These are phyloP conservation scores for Channallabes apus DNA, from an alignment of 2,797 vertebrate genomes.

Conservation along the genomic window DNA sequence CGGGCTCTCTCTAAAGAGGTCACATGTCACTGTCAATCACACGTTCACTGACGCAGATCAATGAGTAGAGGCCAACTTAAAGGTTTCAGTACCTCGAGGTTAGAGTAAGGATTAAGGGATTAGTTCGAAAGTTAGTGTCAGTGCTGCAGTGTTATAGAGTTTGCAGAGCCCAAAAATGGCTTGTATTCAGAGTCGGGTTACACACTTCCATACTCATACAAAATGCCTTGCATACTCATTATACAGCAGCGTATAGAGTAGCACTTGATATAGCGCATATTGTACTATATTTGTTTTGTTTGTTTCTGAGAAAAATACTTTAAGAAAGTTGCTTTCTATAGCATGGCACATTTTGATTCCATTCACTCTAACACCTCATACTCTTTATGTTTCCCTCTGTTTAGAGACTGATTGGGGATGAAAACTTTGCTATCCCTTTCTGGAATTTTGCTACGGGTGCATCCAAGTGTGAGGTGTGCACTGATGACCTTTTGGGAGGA, in stretches of 20 bases:
- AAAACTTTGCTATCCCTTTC: conserved; percentile 91
- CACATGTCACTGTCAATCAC: not conserved
- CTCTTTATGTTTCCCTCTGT: not conserved
- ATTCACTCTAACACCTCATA: no score
- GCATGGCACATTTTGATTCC: no score
- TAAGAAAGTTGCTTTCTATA: no score
- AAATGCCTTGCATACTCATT: not conserved
- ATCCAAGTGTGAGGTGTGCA: conserved; percentile 89
- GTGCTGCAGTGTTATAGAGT: no score
- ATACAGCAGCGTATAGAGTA: no score
- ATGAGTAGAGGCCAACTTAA: not conserved
- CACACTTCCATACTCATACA: not conserved
- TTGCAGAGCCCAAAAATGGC: no score
- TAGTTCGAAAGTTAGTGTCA: no score
- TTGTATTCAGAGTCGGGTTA: no score
- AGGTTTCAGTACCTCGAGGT: not conserved
- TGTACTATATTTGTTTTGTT: not conserved
- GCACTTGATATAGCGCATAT: not conserved
- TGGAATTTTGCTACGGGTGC: conserved; percentile 95
- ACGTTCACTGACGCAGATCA: not conserved
- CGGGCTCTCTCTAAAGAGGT: no score
- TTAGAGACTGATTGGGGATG: conserved; percentile 84
- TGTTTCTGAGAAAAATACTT: no score
- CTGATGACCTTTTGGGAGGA: conserved; percentile 84
- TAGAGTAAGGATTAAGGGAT: not conserved